phyloP scores from a whole-genome alignment of 1,140 invertebrate species.

The Nilaparvata lugens region DNA sequence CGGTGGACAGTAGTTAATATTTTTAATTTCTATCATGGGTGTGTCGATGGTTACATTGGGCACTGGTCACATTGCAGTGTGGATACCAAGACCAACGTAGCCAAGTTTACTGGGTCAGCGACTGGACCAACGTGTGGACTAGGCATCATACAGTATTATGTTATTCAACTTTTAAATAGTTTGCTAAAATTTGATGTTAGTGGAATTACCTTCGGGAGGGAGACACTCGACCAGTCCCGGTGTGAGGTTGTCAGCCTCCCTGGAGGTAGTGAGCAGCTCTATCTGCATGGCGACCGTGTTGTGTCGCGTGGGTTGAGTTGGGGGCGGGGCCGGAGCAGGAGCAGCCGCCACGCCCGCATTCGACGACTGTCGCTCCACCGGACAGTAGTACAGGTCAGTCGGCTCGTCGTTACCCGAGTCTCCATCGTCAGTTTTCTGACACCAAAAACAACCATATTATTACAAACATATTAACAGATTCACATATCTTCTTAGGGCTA shows the following conservation, averaged over 20 bases:
- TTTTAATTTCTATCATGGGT: too few relatives aligned
- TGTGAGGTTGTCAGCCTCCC: slow-evolving; percentile 33
- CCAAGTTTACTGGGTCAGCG: too few relatives aligned
- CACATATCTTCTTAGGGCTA: too few relatives aligned
- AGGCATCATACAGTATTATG: too few relatives aligned
- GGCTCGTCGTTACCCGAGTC: slow-evolving; percentile 92
- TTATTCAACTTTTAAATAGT: too few relatives aligned
- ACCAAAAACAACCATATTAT: slow-evolving; percentile 9
- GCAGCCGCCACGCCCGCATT: slow-evolving; percentile 19
- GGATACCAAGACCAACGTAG: too few relatives aligned
- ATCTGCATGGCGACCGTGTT: slow-evolving; percentile 35
- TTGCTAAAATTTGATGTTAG: too few relatives aligned
- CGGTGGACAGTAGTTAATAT: too few relatives aligned
- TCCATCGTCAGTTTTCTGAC: slow-evolving; percentile 77
- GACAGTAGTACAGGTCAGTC: slow-evolving; percentile 53
- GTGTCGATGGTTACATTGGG: too few relatives aligned
- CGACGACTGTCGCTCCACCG: slow-evolving; percentile 2
- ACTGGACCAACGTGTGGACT: too few relatives aligned
- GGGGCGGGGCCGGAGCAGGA: slow-evolving; percentile 30
- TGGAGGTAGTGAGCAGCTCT: slow-evolving; percentile 38
- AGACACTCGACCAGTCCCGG: slow-evolving; percentile 43
- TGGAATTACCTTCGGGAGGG: slow-evolving; percentile 56
- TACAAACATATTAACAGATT: neutral
- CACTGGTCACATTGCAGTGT: too few relatives aligned
- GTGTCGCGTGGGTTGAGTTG: slow-evolving; percentile 17